Evolutionary conservation across 2,797 vertebrate species (phyloP).

Genomic region (Morus bassanus): DNA sequence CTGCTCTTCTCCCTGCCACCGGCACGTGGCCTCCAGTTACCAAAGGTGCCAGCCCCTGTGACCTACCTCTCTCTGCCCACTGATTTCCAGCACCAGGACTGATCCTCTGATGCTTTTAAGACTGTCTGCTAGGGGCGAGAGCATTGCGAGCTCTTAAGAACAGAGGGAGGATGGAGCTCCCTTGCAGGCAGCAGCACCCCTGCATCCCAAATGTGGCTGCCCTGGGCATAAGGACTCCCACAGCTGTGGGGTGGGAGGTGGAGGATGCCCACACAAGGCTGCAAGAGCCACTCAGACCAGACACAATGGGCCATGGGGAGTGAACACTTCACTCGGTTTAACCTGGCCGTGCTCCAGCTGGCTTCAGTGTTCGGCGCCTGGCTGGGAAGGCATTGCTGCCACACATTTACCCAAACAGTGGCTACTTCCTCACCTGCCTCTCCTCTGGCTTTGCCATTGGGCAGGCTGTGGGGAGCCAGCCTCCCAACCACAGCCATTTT

Average conservation of each 20-base stretch:
- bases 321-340: neutral
- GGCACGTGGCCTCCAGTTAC: neutral
- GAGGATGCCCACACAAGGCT: neutral
- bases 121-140: neutral
- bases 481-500: neutral
- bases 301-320: fast-evolving
- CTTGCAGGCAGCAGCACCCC: neutral
- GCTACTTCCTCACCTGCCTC: neutral
- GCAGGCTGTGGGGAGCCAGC: neutral
- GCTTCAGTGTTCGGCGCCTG: fast-evolving
- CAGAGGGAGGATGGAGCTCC: neutral
- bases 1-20: neutral
- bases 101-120: neutral
- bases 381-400: neutral
- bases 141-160: neutral
- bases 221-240: neutral
- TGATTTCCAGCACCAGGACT: neutral
- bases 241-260: neutral
- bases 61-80: neutral
- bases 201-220: neutral
- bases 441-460: neutral
- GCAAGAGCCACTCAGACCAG: neutral
- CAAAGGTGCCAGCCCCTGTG: fast-evolving
- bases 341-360: neutral
- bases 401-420: neutral